A percentile compares a stretch with the other conserved stretches of the same genome.
phyloP scores from a whole-genome alignment of 2,888 invertebrate genomes.

The Nomada fabriciana region DNA sequence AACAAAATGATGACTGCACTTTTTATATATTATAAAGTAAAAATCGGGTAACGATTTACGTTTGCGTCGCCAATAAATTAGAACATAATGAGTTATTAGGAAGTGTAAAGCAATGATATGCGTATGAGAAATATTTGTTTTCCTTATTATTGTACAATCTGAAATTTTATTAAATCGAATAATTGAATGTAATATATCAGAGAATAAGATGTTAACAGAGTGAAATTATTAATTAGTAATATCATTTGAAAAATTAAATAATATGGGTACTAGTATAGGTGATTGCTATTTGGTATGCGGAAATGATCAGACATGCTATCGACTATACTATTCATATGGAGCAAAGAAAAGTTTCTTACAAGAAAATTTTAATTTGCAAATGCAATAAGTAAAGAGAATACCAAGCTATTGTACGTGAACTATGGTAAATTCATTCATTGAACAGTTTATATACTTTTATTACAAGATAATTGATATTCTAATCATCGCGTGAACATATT shows the following conservation, averaged over 20 bases:
- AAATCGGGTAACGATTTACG: background rate
- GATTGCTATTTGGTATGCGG: conserved; percentile 42
- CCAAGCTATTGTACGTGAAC: conserved; percentile 20
- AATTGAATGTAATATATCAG: conserved; percentile 5
- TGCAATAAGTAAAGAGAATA: conserved; percentile 5
- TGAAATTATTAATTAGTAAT: conserved; percentile 44
- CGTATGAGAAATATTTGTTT: background rate
- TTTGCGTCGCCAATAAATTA: background rate
- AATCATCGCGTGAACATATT: conserved; percentile 27
- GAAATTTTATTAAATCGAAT: conserved; percentile 16
- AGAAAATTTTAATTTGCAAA: conserved; percentile 14
- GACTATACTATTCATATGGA: conserved; percentile 59
- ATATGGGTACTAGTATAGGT: conserved; percentile 34
- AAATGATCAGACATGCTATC: conserved; percentile 40
- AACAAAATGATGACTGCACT: conserved; percentile 26
- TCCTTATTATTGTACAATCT: background rate
- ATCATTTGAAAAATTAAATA: conserved; percentile 46
- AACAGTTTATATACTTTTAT: conserved; percentile 34
- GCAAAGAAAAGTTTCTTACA: conserved; percentile 32
- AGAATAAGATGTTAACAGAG: conserved; percentile 21
- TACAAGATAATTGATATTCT: conserved; percentile 42
- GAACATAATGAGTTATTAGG: conserved; percentile 2
- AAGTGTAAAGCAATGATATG: conserved; percentile 12
- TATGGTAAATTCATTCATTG: conserved; percentile 40
- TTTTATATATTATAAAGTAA: conserved; percentile 21